phyloP scores from a whole-genome alignment of 2,888 invertebrate genomes.

The Cetonia aurata region DNA sequence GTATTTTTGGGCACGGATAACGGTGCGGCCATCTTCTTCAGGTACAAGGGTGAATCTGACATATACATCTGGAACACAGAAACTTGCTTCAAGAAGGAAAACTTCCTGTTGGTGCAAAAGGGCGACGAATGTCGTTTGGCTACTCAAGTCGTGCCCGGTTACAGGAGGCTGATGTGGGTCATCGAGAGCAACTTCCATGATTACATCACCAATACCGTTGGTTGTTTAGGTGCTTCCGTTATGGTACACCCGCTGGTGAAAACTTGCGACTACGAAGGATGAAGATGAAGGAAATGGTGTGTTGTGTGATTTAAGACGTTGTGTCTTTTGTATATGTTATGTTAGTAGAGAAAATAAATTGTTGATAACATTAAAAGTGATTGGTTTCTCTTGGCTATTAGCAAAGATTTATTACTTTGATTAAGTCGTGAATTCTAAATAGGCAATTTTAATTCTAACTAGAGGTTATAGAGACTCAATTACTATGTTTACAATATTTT shows the following conservation, averaged over 20 bases:
- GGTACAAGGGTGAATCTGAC: slow-evolving; percentile 72
- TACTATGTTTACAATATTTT: too few species aligned
- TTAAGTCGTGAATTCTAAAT: too few species aligned
- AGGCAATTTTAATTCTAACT: too few species aligned
- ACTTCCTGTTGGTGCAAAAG: slow-evolving; percentile 70
- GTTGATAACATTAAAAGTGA: too few species aligned
- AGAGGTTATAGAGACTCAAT: too few species aligned
- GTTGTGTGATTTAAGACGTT: too few species aligned
- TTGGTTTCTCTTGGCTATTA: too few species aligned
- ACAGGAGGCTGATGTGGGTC: slow-evolving; percentile 71
- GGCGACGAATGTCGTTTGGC: slow-evolving; percentile 69
- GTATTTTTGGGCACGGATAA: slow-evolving; percentile 75
- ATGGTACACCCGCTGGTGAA: slow-evolving; percentile 73
- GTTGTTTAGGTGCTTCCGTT: slow-evolving; percentile 73
- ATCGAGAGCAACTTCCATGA: slow-evolving; percentile 77
- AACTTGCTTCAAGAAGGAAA: slow-evolving; percentile 64
- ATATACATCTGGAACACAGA: slow-evolving; percentile 73
- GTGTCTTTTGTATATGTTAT: too few species aligned
- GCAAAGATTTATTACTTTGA: too few species aligned
- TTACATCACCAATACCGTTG: slow-evolving; percentile 72
- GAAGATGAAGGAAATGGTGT: too few species aligned
- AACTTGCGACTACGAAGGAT: slow-evolving; percentile 60
- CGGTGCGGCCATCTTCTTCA: slow-evolving; percentile 71
- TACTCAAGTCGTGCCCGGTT: slow-evolving; percentile 73
- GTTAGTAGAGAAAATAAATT: too few species aligned